These are phyloP conservation scores for Hipparchia semele DNA, from an alignment of 2,888 invertebrate species.

Conservation along the genomic window DNA sequence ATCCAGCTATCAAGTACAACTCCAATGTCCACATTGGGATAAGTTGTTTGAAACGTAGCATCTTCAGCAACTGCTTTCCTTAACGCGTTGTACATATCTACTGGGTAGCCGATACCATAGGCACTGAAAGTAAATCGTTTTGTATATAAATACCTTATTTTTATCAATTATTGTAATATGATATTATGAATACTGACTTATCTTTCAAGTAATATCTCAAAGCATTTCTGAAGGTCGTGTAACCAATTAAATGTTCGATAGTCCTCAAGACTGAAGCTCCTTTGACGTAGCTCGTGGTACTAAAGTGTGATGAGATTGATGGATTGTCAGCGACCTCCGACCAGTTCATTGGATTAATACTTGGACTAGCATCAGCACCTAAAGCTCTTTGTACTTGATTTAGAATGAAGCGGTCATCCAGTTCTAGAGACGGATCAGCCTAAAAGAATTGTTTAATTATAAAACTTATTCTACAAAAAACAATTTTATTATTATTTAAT, in stretches of 20 bases:
- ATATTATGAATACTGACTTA: conserved; percentile 67
- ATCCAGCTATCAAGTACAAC: conserved; percentile 84
- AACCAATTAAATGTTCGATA: conserved; percentile 85
- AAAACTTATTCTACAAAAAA: not conserved
- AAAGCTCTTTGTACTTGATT: conserved; percentile 87
- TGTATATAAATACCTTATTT: not conserved
- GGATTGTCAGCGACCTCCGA: conserved; percentile 78
- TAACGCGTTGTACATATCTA: conserved; percentile 64
- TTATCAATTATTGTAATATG: no score
- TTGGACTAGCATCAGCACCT: conserved; percentile 77
- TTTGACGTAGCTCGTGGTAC: conserved; percentile 87
- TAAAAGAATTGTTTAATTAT: conserved; percentile 39
- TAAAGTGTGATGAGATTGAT: conserved; percentile 85
- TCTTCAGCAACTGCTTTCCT: conserved; percentile 60
- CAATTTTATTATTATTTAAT: not conserved
- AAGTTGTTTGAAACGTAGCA: conserved; percentile 50
- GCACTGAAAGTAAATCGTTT: conserved; percentile 50
- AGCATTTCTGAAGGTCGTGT: conserved; percentile 79
- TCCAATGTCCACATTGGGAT: conserved; percentile 58
- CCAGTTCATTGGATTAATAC: conserved; percentile 71
- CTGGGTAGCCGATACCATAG: conserved; percentile 64
- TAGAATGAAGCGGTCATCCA: conserved; percentile 85
- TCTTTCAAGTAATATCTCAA: conserved; percentile 81
- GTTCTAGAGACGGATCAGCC: conserved; percentile 66
- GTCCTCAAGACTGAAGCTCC: conserved; percentile 86